Evolutionary conservation across 2,797 vertebrate species (phyloP).

Genomic region (Gouania willdenowi): DNA sequence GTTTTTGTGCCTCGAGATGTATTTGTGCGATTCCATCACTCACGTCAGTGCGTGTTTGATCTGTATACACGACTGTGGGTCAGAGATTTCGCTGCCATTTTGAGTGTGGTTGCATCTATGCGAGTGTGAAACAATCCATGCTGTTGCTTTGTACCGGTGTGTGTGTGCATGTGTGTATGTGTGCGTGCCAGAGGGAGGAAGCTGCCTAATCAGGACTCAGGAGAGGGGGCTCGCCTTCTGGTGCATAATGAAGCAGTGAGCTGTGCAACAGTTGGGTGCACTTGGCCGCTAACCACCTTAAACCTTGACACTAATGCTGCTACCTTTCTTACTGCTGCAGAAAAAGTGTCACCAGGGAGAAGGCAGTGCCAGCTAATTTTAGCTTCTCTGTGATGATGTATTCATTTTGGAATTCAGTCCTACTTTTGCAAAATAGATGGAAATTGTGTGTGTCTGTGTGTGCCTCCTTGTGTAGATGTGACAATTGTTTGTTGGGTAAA

Average conservation of each 20-base stretch:
- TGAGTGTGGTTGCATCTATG: constrained; percentile 2
- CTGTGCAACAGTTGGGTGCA: constrained; percentile 57
- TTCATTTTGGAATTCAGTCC: constrained; percentile 47
- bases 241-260: constrained; percentile 42
- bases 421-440: constrained; percentile 28
- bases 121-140: neutral
- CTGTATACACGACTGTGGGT: constrained; percentile 32
- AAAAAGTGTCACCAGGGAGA: constrained; percentile 13
- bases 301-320: constrained; percentile 34
- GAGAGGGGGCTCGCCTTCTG: constrained; percentile 58
- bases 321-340: constrained; percentile 24
- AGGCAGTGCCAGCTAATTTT: constrained; percentile 10
- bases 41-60: constrained; percentile 15
- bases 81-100: constrained; percentile 20
- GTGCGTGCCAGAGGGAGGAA: neutral
- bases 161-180: neutral
- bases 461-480: constrained; percentile 11
- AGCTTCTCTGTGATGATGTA: constrained; percentile 5
- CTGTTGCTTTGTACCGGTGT: neutral
- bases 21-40: neutral
- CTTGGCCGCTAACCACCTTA: constrained; percentile 30
- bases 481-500: constrained; percentile 34
- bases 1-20: constrained; percentile 1
- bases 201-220: constrained; percentile 37
- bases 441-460: constrained; percentile 17